Percentiles rank a stretch among this genome's conserved stretches.
Evolutionary conservation across 2,797 vertebrate species (phyloP).

Genomic region (Cygnus olor): DNA sequence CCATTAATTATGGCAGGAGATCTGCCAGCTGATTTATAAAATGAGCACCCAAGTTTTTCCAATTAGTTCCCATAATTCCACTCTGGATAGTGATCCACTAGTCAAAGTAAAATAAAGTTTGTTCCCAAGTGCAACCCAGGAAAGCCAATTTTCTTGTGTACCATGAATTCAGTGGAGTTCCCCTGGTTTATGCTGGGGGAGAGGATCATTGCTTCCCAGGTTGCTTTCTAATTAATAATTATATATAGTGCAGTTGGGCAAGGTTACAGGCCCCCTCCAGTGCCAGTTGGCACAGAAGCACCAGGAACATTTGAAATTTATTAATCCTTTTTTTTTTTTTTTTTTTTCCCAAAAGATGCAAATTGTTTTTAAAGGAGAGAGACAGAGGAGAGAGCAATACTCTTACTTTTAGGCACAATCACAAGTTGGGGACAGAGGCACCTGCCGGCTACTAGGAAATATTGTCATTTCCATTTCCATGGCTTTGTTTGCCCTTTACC

Average conservation of each 20-base stretch:
- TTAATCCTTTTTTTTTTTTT: slow-evolving; percentile 12
- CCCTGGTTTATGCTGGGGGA: slow-evolving; percentile 24
- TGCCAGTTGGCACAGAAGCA: slow-evolving; percentile 40
- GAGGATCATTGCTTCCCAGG: slow-evolving; percentile 59
- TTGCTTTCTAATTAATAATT: slow-evolving; percentile 71
- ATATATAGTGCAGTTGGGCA: slow-evolving; percentile 66
- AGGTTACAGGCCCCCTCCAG: slow-evolving; percentile 43
- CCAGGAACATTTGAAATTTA: slow-evolving; percentile 35
- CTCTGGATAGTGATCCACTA: slow-evolving; percentile 23
- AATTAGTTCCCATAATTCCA: slow-evolving; percentile 64
- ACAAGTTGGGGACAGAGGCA: not conserved
- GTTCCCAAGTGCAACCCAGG: slow-evolving; percentile 38
- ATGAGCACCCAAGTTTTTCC: slow-evolving; percentile 66
- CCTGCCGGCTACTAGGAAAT: not conserved
- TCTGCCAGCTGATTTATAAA: slow-evolving; percentile 69
- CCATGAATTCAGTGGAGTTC: not conserved
- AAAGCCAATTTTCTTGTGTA: slow-evolving; percentile 67
- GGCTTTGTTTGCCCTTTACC: slow-evolving; percentile 55
- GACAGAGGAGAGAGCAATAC: not conserved
- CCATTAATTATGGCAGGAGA: slow-evolving; percentile 38
- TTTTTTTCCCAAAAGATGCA: not conserved
- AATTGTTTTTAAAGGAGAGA: not conserved
- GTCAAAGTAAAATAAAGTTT: slow-evolving; percentile 66
- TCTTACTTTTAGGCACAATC: not conserved
- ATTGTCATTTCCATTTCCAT: slow-evolving; percentile 15